Base-by-base conservation (phyloP, 2,113 vertebrate species). In the Aspiorhynchus laticeps region DNA sequence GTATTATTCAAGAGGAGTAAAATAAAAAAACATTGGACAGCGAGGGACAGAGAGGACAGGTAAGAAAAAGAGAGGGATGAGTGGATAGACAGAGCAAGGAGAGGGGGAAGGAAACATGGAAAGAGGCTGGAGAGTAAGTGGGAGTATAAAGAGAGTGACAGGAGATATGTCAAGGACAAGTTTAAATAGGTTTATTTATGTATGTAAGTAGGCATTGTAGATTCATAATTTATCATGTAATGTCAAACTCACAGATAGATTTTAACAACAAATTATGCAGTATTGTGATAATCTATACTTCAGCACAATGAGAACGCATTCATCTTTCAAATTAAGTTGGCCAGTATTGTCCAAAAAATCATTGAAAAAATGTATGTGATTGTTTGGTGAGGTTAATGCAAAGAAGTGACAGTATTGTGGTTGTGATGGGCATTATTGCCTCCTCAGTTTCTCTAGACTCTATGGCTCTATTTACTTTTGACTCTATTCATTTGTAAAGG, bases 1-100 rank as follows among this genome's bases (percentile, higher is more conserved):
- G 63, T 83, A 33, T 83, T 83, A 71, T 69, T 83, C 80, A 83
- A 83, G 43, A 71, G 28, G n/a, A 69, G 15, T 4, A 46, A 19
- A 82, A n/a, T 31, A n/a, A 69, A 24, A 71, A 81, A 65, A 28
- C 61, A 46, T 3, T 67, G 59, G 59, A 7, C 4, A 69, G 80
- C n/a, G 7, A 36, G 31, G 53, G 33, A 80, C 4, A 80, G 51
- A 36, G 33, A 80, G 17, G 43, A 48, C 63, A 83, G 63, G 80
- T 51, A 36, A 48, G 63, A 83, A 28, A 69, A 46, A 71, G 41
- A 67, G 61, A 28, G 36, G 19, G 59, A 65, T n/a, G 36, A 28
- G 33, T 19, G 12, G 38, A 12, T 26, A 80, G 24, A 38, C n/a
- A 43, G 24, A 81, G 7, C 36, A 75, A 43, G 21, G 7, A 74